phyloP scores from a whole-genome alignment of 2,888 invertebrate species.

The Thymelicus lineola region DNA sequence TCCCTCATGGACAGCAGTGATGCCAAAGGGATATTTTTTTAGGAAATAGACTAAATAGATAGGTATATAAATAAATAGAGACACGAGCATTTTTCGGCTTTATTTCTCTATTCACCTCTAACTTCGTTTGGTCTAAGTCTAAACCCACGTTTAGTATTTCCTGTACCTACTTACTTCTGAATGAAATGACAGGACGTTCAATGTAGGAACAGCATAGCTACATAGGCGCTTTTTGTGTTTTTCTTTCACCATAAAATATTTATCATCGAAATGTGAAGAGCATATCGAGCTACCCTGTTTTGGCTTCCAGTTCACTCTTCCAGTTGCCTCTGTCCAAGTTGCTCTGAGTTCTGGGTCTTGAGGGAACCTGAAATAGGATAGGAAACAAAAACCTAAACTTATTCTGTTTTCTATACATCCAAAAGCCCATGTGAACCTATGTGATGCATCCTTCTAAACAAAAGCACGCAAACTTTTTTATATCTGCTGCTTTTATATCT shows the following conservation, averaged over 20 bases:
- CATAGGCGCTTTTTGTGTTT: constrained; percentile 9
- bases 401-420: too few relatives aligned
- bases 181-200: constrained; percentile 23
- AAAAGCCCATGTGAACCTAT: too few relatives aligned
- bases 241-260: constrained; percentile 20
- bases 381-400: background rate
- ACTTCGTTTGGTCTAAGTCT: too few relatives aligned
- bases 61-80: too few relatives aligned
- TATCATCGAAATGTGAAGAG: constrained; percentile 18
- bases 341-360: constrained; percentile 14
- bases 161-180: background rate
- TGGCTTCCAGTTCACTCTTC: constrained; percentile 22
- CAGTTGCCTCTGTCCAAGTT: constrained; percentile 19
- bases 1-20: too few relatives aligned
- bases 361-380: constrained; percentile 13
- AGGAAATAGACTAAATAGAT: too few relatives aligned
- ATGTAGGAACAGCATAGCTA: constrained; percentile 12
- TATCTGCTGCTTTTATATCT: too few relatives aligned
- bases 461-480: too few relatives aligned
- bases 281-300: constrained; percentile 12
- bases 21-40: too few relatives aligned
- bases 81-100: too few relatives aligned
- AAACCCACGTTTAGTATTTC: background rate
- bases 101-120: too few relatives aligned
- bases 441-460: too few relatives aligned